Percentiles rank a stretch among this genome's conserved stretches.
Conservation (phyloP, 2,888 invertebrate species). For the Blastobasis adustella region DNA sequence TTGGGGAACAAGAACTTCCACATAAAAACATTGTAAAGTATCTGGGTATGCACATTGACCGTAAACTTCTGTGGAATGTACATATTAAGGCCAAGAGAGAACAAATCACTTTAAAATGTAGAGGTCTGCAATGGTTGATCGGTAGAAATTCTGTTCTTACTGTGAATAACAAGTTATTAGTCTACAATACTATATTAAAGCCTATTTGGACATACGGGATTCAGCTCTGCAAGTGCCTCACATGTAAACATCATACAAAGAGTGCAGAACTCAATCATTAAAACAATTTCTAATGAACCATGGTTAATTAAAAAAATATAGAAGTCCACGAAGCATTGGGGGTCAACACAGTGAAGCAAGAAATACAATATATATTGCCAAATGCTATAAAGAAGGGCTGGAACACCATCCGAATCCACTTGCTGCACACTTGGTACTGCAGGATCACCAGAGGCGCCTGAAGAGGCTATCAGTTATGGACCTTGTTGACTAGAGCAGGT, state of each 20-base stretch:
- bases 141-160: background rate
- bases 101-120: background rate
- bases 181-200: too few species aligned
- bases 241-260: constrained; percentile 4
- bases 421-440: background rate
- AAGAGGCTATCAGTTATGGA: too few species aligned
- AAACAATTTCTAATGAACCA: constrained; percentile 3
- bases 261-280: constrained; percentile 3
- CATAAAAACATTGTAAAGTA: constrained; percentile 3
- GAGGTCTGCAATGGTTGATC: background rate
- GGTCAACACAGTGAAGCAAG: background rate
- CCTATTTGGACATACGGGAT: constrained; percentile 10
- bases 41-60: constrained; percentile 4
- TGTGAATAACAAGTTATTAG: background rate
- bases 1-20: background rate
- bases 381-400: background rate
- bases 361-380: background rate
- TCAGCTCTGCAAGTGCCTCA: constrained; percentile 4
- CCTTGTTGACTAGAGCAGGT: too few species aligned
- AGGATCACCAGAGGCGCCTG: background rate
- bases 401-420: background rate
- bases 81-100: constrained; percentile 1
- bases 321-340: background rate
- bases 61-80: constrained; percentile 2
- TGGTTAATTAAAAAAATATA: constrained; percentile 2